Evolutionary conservation across 2,888 invertebrate species (phyloP).

Genomic region (Lasiommata megera): DNA sequence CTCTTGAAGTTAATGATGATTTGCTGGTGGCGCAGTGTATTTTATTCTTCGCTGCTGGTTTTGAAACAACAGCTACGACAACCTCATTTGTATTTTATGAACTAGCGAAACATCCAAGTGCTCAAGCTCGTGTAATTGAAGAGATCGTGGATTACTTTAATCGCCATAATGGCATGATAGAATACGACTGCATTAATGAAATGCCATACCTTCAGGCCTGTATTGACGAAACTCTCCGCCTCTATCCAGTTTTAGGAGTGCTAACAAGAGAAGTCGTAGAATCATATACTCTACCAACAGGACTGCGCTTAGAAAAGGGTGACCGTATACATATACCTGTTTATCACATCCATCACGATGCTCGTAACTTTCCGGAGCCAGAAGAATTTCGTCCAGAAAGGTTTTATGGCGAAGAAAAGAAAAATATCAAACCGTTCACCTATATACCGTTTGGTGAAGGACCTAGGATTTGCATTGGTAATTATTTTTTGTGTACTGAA

Average conservation of each 20-base stretch:
- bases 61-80: conserved; percentile 51
- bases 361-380: conserved; percentile 55
- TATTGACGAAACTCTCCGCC: conserved; percentile 14
- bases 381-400: conserved; percentile 54
- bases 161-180: conserved; percentile 33
- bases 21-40: conserved; percentile 76
- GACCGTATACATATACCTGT: conserved; percentile 58
- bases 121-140: conserved; percentile 38
- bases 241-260: conserved; percentile 41
- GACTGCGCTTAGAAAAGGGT: conserved; percentile 52
- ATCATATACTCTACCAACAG: conserved; percentile 51
- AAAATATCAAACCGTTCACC: conserved; percentile 34
- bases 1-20: conserved; percentile 54
- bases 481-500: background rate
- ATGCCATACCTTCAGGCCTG: conserved; percentile 19
- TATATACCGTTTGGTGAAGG: background rate
- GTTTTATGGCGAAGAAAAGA: conserved; percentile 47
- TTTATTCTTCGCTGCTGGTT: conserved; percentile 67
- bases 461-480: background rate
- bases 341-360: conserved; percentile 51
- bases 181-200: conserved; percentile 12
- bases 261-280: conserved; percentile 54
- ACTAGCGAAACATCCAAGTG: conserved; percentile 45
- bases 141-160: conserved; percentile 48
- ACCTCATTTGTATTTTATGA: conserved; percentile 48